A percentile compares a stretch with the other conserved stretches of the same genome.
Evolutionary conservation across 2,797 vertebrate genomes (phyloP).

Genomic region (Perodicticus potto): DNA sequence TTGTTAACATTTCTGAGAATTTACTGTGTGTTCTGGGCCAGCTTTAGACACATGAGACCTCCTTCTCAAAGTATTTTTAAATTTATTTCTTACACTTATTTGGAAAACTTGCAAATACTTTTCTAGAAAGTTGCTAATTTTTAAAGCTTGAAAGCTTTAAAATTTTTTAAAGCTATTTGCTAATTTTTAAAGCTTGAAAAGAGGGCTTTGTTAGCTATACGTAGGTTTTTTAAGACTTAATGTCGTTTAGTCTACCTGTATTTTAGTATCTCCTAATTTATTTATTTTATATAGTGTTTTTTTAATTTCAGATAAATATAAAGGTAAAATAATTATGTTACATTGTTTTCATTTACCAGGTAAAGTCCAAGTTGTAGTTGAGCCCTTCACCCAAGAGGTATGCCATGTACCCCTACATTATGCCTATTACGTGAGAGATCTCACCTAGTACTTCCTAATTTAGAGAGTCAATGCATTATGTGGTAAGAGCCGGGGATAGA

Average conservation of each 20-base stretch:
- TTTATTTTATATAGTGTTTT: too few species aligned
- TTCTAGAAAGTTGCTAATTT: background rate
- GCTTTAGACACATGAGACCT: background rate
- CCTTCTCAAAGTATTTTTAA: background rate
- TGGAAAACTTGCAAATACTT: background rate
- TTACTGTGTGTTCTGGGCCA: background rate
- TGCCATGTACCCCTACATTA: too few species aligned
- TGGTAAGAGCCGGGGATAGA: background rate
- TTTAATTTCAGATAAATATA: too few species aligned
- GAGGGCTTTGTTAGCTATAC: background rate
- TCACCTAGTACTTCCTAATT: background rate
- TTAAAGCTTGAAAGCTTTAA: background rate
- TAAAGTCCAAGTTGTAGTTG: too few species aligned
- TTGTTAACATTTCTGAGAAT: background rate
- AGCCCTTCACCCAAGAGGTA: too few species aligned
- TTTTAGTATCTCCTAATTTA: background rate
- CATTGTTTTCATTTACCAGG: too few species aligned
- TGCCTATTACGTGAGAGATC: too few species aligned
- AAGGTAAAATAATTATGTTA: too few species aligned
- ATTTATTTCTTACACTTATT: background rate
- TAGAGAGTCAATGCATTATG: background rate
- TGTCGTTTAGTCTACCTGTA: background rate
- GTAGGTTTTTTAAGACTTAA: background rate
- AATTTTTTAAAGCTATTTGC: too few species aligned
- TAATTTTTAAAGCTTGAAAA: background rate